Conservation (phyloP, 2,888 invertebrate genomes). For the Heteromurus nitidus region DNA sequence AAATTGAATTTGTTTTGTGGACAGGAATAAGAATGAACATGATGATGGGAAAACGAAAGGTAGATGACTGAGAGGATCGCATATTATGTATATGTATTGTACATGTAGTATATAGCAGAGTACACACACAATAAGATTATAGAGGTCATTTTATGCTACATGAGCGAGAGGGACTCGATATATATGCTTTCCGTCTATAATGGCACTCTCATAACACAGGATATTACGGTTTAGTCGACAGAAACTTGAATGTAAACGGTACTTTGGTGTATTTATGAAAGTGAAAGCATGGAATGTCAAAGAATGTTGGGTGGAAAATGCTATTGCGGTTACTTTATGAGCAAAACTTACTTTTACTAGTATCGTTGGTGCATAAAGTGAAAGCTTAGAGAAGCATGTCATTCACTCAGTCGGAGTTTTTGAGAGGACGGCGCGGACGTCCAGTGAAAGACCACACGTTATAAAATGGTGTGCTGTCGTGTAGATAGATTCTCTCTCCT, state of each 20-base stretch:
- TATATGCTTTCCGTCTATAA: too few species aligned
- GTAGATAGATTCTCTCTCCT: neutral
- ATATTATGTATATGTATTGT: neutral
- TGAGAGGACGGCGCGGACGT: constrained; percentile 25
- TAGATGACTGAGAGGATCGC: neutral
- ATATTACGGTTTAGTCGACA: neutral
- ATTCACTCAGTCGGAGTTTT: too few species aligned
- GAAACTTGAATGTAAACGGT: neutral
- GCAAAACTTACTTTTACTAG: constrained; percentile 52
- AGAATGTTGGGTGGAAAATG: constrained; percentile 47
- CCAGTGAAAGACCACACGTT: constrained; percentile 34
- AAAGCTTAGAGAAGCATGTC: constrained; percentile 57
- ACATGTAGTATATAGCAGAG: too few species aligned
- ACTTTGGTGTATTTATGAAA: constrained; percentile 19
- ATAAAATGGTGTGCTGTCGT: constrained; percentile 17
- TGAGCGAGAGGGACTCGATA: too few species aligned
- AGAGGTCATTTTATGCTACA: neutral
- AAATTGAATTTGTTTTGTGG: constrained; percentile 61
- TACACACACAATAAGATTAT: too few species aligned
- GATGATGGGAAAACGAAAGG: constrained; percentile 22
- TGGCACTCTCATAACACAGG: neutral
- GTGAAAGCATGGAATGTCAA: constrained; percentile 54
- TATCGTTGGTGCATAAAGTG: constrained; percentile 49
- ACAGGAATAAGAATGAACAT: constrained; percentile 48
- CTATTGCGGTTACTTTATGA: constrained; percentile 58